Base-by-base conservation (phyloP, 2,113 vertebrate genomes). In the Sorex fumeus region DNA sequence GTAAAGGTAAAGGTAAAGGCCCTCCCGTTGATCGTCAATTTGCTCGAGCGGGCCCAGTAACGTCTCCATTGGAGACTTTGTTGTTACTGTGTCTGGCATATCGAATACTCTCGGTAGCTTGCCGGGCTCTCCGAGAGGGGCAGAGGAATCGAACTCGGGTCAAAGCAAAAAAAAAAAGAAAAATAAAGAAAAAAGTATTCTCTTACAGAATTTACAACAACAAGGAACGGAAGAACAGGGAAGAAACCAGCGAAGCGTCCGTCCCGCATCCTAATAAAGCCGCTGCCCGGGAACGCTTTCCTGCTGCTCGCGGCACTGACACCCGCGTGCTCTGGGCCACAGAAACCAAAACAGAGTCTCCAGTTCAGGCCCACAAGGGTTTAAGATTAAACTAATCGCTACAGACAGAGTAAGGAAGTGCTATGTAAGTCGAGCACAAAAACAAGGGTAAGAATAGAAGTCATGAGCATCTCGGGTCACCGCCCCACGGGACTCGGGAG, bases 291-390 rank as follows among this genome's bases (percentile, higher is more conserved):
- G 43, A 83, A 66, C 25, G 83, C 74, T 86, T 72, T 66, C 66
- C 32, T 43, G 74, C 0, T 13, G n/a, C 64, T 21, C 25, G 45
- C 36, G 74, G 78, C 91, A 43, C 43, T 28, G 60, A 66, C 2
- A 50, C 13, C 75, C 70, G 18, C 4, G 75, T 21, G 79, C 36
- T 66, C 76, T 80, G 9, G 1, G 66, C 23, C 23, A 34, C 0
- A 76, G 87, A 93, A 84, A 57, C 72, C 91, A 76, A 47, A 72
- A 34, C 36, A 43, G 53, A 70, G 60, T 34, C 89, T 88, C 83
- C 16, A 23, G 13, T 30, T 45, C 93, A 67, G 16, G 36, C 8
- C 40, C 74, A 75, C 76, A 43, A 60, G 27, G 91, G 62, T 0
- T 80, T 40, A 25, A 50, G 53, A 34, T 60, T 62, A 72, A 84